A percentile compares a stretch with the other conserved stretches of the same genome.
These are phyloP conservation scores for Callospermophilus lateralis DNA, from an alignment of 2,113 vertebrate species.

Conservation along the genomic window DNA sequence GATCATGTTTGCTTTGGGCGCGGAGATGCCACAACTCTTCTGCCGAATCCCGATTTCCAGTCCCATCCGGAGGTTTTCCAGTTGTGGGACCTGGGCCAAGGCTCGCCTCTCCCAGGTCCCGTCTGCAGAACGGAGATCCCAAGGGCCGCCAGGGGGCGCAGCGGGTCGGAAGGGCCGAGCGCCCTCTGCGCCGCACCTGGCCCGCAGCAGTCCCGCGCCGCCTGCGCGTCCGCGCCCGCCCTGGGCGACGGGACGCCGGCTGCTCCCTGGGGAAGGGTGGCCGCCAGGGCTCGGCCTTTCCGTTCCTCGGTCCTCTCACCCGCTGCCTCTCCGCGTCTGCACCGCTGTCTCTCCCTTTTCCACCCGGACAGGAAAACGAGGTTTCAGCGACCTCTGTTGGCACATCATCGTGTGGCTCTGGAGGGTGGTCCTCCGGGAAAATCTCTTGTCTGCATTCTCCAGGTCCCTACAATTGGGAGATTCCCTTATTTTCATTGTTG, in stretches of 20 bases:
- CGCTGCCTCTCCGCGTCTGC: rapidly evolving
- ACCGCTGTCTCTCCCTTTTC: not conserved
- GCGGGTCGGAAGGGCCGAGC: rapidly evolving
- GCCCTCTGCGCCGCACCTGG: rapidly evolving
- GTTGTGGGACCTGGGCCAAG: not conserved
- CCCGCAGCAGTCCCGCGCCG: rapidly evolving
- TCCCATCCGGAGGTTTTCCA: rapidly evolving
- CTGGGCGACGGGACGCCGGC: rapidly evolving
- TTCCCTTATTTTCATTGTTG: not conserved
- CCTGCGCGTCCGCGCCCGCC: not conserved
- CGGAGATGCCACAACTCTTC: not conserved
- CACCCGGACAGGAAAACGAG: conserved; percentile 21
- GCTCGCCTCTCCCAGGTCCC: not conserved
- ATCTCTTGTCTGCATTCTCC: not conserved
- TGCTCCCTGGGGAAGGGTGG: not conserved
- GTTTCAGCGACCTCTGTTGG: conserved; percentile 85
- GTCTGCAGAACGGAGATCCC: not conserved
- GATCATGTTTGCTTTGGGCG: not conserved
- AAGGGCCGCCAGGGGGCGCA: not conserved
- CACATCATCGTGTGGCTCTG: not conserved
- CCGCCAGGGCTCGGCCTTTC: rapidly evolving
- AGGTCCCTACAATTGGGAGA: not conserved
- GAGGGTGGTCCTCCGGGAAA: not conserved
- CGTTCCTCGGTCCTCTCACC: not conserved
- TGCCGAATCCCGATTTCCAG: not conserved